Evolutionary conservation across 2,113 vertebrate species (phyloP).

Genomic region (Empidonax alnorum): DNA sequence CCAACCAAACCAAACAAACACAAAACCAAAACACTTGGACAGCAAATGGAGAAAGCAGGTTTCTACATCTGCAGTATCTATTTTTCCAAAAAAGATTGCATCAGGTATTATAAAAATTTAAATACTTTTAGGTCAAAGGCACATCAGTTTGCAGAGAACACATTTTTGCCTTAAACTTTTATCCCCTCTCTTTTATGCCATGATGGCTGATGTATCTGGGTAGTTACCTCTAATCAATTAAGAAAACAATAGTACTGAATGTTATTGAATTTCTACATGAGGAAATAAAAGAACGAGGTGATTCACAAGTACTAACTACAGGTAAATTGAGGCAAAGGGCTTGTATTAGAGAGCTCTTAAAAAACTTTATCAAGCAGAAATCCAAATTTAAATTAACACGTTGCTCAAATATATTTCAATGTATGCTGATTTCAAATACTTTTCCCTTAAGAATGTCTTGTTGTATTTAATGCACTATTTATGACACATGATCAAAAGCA

Average conservation of each 20-base stretch:
- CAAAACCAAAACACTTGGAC: not conserved
- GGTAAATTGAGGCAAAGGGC: not conserved
- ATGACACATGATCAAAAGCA: not conserved
- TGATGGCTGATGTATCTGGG: not conserved
- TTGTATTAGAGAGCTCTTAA: not conserved
- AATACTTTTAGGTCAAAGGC: not conserved
- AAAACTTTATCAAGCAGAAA: not conserved
- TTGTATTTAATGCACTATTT: not conserved
- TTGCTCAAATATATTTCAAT: not conserved
- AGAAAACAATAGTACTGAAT: not conserved
- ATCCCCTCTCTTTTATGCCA: not conserved
- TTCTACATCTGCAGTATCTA: not conserved
- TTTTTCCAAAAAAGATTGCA: not conserved
- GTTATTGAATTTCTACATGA: not conserved
- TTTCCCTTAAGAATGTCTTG: not conserved
- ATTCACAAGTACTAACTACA: not conserved
- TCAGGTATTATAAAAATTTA: not conserved
- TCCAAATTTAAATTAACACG: not conserved
- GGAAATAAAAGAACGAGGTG: not conserved
- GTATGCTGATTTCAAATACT: not conserved
- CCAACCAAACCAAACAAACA: not conserved
- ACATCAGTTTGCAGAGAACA: not conserved
- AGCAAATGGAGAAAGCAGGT: not conserved
- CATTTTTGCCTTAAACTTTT: conserved; percentile 1
- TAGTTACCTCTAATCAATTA: conserved; percentile 21